Evolutionary conservation across 2,888 invertebrate species (phyloP), one percentile per base, ranked within the genome.

Genomic region (Pollenia angustigena): DNA sequence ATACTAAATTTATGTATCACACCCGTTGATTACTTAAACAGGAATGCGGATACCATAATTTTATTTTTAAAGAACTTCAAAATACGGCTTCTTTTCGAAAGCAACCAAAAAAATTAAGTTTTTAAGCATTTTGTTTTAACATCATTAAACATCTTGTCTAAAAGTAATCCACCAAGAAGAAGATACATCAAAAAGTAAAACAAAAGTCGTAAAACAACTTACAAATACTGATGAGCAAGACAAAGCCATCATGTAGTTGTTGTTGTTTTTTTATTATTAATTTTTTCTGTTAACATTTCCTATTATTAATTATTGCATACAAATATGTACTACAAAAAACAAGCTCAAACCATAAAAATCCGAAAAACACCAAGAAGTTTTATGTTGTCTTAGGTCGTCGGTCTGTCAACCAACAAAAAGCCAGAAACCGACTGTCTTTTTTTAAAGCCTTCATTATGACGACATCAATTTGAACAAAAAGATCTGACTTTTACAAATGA

Each of bases 191-290:
- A 76, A 78, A 66, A 46, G 14, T 44, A 56, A 42, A 46, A 46
- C 46, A 81, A 74, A 60, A 62, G 44, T 66, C 66, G 74, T 81
- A 68, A 52, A 75, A 48, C 74, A 12, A 81, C 74, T 68, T 58
- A 56, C 68, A 40, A 23, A 23, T 18, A 71, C 62, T 60, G 50
- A 81, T 74, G 74, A 74, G 74, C 74, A 74, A 69, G 66, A 68
- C 66, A 60, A 75, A 75, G 44, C 42, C 23, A 75, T 68, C 23
- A 75, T 52, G 60, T 11, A 23, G 44, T 40, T 50, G 18, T 18
- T 46, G 16, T 68, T 40, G 8, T 14, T 46, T n/a, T 69, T 2
- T 40, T 52, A 23, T 23, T 44, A 56, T 7, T 32, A 52, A 18
- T 0, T 60, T 23, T 60, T 40, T 12, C 10, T 52, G 54, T 64